Evolutionary conservation across 2,888 invertebrate genomes (phyloP).

Genomic region (Drosophila basisetae): DNA sequence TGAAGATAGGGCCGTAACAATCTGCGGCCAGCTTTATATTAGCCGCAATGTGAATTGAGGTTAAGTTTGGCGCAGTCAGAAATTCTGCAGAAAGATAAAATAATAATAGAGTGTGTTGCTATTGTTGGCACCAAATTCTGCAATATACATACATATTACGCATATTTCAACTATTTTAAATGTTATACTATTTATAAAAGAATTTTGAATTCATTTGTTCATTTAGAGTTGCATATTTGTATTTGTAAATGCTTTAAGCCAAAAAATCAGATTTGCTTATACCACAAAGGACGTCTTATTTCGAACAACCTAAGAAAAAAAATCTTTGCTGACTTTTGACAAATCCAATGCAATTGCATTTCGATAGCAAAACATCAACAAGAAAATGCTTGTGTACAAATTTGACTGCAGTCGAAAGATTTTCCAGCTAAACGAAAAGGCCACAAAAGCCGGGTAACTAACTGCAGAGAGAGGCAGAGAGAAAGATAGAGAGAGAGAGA

Average conservation of each 20-base stretch:
- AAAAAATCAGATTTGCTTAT: neutral
- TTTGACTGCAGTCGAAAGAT: constrained; percentile 26
- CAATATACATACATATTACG: neutral
- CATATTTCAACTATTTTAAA: fast-evolving
- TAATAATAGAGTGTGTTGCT: neutral
- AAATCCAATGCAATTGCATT: constrained; percentile 45
- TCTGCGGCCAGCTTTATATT: constrained; percentile 50
- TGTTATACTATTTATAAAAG: neutral
- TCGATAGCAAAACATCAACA: constrained; percentile 6
- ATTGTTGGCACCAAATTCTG: neutral
- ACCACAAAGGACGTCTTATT: neutral
- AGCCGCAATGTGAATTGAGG: constrained; percentile 46
- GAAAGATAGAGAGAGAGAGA: neutral
- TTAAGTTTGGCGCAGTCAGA: constrained; percentile 30
- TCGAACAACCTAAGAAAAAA: neutral
- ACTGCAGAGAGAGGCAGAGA: neutral
- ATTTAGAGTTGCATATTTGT: neutral
- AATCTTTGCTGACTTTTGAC: constrained; percentile 18
- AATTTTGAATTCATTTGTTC: neutral
- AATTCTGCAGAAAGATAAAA: constrained; percentile 13
- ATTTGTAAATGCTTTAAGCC: neutral
- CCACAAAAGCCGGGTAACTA: constrained; percentile 27
- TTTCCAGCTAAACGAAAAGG: constrained; percentile 30
- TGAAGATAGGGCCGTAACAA: constrained; percentile 58
- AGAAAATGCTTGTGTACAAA: constrained; percentile 22